Base-by-base conservation (phyloP, 2,888 invertebrate genomes). In the Neoscelio sp. region DNA sequence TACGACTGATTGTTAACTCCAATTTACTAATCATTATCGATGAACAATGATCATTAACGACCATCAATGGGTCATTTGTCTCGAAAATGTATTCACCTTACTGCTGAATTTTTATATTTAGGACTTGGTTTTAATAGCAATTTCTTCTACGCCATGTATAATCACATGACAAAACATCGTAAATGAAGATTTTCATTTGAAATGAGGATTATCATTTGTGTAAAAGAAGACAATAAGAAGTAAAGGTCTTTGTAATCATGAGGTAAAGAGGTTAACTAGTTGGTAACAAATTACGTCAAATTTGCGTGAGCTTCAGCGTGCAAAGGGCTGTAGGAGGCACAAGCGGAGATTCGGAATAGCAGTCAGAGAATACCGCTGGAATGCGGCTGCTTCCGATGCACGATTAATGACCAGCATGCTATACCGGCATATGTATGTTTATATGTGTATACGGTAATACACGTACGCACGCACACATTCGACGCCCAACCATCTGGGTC, bases 361-460 rank as follows among this genome's bases (percentile, higher is more conserved):
- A 78, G 73, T 80, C 79, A 78, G 77, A 82, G 84, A 83, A 85
- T 85, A 82, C 78, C 78, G 65, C 56, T 79, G 84, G 85, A 85
- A 86, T 85, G 81, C 56, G 64, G 50, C 23, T 70, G 67, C 50
- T 79, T 70, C 65, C 79, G 60, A 70, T 60, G 44, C 28, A 60
- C 40, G 58, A 70, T 65, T 68, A 75, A 79, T 71, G 58, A 64
- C 62, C 67, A 65, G 30, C 65, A 50, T 58, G 56, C 44, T 56
- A 44, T 28, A 18, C 33, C 23, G 15, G 42, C 42, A 50, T 50
- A 50, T 56, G 35, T 73, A 33, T 62, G 20, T 48, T 44, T 50
- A 50, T 23, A 15, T 5, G 17, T 48, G 54, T 23, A 35, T 30
- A n/a, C 26, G 13, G 40, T 64, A 56, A 40, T 42, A 50, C 15